A percentile compares a stretch with the other conserved stretches of the same genome.
Evolutionary conservation across 2,797 vertebrate genomes (phyloP).

Genomic region (Onychomys arenicola): DNA sequence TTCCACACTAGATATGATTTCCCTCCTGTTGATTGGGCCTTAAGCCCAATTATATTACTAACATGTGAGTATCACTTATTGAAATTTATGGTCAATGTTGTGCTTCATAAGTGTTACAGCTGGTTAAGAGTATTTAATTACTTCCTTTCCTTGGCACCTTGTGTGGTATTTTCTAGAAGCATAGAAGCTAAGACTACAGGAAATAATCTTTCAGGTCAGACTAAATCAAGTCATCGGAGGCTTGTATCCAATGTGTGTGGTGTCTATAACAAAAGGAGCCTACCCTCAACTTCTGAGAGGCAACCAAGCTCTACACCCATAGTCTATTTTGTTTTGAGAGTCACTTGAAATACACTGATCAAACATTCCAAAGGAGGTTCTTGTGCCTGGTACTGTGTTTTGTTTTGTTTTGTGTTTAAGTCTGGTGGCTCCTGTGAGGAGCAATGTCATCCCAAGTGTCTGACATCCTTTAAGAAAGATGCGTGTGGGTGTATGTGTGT

Average conservation of each 20-base stretch:
- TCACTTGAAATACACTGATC: neutral
- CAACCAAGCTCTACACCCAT: neutral
- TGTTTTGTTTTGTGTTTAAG: neutral
- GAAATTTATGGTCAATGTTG: neutral
- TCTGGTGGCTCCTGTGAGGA: neutral
- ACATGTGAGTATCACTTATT: neutral
- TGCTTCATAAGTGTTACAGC: neutral
- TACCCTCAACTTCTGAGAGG: neutral
- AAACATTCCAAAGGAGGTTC: neutral
- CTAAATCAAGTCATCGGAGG: neutral
- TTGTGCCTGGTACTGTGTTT: neutral
- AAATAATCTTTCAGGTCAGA: neutral
- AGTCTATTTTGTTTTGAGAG: neutral
- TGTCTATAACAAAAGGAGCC: neutral
- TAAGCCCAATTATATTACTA: neutral
- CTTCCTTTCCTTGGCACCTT: neutral
- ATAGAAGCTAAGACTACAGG: neutral
- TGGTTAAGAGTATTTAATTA: no score
- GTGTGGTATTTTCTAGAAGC: neutral
- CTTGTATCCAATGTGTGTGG: neutral
- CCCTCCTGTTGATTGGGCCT: neutral
- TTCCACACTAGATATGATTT: neutral
- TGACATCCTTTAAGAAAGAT: neutral
- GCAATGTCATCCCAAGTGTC: neutral
- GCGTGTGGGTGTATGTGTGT: neutral